These are phyloP conservation scores for Pterocles burchelli DNA, from an alignment of 2,113 vertebrate species.

Conservation along the genomic window DNA sequence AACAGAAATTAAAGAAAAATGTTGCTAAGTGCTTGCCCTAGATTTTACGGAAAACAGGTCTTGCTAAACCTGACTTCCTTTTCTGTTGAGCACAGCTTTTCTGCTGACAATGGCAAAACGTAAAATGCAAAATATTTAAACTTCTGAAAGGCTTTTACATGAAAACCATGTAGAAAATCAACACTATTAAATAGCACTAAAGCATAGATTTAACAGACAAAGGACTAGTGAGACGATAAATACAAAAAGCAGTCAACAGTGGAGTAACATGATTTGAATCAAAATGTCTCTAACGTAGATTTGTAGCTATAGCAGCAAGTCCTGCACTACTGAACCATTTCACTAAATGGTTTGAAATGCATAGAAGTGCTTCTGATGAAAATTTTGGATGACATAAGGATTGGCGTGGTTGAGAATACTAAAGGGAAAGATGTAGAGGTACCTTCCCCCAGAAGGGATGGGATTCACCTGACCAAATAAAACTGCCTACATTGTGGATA, in stretches of 20 bases:
- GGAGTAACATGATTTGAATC: not conserved
- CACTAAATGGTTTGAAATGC: not conserved
- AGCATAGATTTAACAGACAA: not conserved
- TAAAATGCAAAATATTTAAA: not conserved
- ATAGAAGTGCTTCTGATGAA: not conserved
- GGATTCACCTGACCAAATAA: not conserved
- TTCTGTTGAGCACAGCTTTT: not conserved
- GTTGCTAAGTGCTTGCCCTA: not conserved
- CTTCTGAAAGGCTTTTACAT: not conserved
- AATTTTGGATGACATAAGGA: not conserved
- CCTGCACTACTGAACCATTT: not conserved
- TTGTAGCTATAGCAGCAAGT: not conserved
- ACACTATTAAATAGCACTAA: not conserved
- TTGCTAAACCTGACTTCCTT: not conserved
- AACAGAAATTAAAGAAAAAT: not conserved
- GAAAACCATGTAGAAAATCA: not conserved
- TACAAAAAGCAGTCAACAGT: not conserved
- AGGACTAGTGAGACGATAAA: not conserved
- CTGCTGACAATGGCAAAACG: not conserved
- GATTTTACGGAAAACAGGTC: not conserved
- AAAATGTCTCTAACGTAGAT: not conserved
- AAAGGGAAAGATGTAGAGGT: not conserved
- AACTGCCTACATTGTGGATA: not conserved
- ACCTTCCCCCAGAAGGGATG: not conserved
- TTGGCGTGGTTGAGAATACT: rapidly evolving